These are phyloP conservation scores for Rapana venosa DNA, from an alignment of 2,888 invertebrate genomes.

Conservation along the genomic window DNA sequence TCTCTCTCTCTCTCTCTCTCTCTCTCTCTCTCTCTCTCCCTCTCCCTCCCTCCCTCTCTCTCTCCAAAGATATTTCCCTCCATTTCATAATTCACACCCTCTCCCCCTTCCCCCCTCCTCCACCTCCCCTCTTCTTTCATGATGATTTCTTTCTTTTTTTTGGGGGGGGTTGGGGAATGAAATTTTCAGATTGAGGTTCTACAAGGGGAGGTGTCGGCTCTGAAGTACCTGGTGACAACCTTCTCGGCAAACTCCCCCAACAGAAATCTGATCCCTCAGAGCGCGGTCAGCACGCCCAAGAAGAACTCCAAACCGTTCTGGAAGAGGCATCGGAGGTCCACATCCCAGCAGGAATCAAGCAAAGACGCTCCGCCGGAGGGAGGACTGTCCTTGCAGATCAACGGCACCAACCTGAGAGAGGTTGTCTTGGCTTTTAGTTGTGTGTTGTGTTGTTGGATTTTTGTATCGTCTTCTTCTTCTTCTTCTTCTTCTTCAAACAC, in stretches of 20 bases:
- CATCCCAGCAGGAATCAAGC: slow-evolving; percentile 76
- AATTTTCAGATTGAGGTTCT: slow-evolving; percentile 83
- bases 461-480: too few species aligned
- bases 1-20: too few species aligned
- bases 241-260: slow-evolving; percentile 82
- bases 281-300: slow-evolving; percentile 50
- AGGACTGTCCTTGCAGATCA: slow-evolving; percentile 61
- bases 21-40: too few species aligned
- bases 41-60: too few species aligned
- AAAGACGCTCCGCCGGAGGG: slow-evolving; percentile 65
- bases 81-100: too few species aligned
- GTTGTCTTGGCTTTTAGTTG: slow-evolving; percentile 33
- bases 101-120: too few species aligned
- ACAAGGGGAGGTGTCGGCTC: slow-evolving; percentile 87
- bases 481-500: too few species aligned
- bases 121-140: too few species aligned
- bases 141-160: too few species aligned
- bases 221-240: slow-evolving; percentile 87
- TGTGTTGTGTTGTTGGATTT: neutral
- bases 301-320: slow-evolving; percentile 70
- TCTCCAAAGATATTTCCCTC: too few species aligned
- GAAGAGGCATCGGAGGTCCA: slow-evolving; percentile 76
- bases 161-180: too few species aligned
- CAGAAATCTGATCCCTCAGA: slow-evolving; percentile 85
- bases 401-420: slow-evolving; percentile 61